Evolutionary conservation across 1,140 invertebrate genomes (phyloP).

Genomic region (Wiebesia pumilae): DNA sequence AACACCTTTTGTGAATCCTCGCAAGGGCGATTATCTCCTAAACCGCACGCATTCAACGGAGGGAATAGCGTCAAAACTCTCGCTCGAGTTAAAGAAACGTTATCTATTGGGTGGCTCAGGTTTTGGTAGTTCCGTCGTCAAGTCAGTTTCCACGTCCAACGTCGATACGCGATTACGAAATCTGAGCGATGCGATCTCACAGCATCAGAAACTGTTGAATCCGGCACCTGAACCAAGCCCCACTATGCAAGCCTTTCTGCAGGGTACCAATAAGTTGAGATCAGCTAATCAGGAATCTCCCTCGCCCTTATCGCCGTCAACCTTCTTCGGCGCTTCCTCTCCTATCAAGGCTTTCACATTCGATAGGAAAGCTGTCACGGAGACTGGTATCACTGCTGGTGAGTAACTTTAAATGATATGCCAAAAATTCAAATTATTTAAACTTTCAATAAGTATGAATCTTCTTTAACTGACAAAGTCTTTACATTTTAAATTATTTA

Average conservation of each 20-base stretch:
- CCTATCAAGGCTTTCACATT: slow-evolving; percentile 60
- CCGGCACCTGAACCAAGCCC: slow-evolving; percentile 85
- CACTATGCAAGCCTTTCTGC: slow-evolving; percentile 84
- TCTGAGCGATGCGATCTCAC: slow-evolving; percentile 89
- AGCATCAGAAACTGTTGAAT: slow-evolving; percentile 90
- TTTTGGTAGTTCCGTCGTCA: slow-evolving; percentile 81
- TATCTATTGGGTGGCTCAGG: slow-evolving; percentile 84
- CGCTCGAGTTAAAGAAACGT: slow-evolving; percentile 88
- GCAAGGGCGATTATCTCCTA: slow-evolving; percentile 82
- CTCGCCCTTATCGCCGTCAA: slow-evolving; percentile 66
- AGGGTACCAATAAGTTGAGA: slow-evolving; percentile 74
- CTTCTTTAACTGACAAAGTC: too few species aligned
- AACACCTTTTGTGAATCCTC: slow-evolving; percentile 74
- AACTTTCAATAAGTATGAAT: not conserved
- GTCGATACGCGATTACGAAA: slow-evolving; percentile 88
- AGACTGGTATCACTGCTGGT: slow-evolving; percentile 11
- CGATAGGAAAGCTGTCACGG: slow-evolving; percentile 43
- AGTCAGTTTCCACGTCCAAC: slow-evolving; percentile 89
- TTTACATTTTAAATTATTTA: too few species aligned
- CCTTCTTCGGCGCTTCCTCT: slow-evolving; percentile 51
- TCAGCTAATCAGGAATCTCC: slow-evolving; percentile 47
- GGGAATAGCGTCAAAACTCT: slow-evolving; percentile 89
- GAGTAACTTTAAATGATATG: not conserved
- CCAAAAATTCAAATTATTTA: not conserved
- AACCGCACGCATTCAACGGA: slow-evolving; percentile 89